phyloP scores from a whole-genome alignment of 2,797 vertebrate genomes.

The Alca torda region DNA sequence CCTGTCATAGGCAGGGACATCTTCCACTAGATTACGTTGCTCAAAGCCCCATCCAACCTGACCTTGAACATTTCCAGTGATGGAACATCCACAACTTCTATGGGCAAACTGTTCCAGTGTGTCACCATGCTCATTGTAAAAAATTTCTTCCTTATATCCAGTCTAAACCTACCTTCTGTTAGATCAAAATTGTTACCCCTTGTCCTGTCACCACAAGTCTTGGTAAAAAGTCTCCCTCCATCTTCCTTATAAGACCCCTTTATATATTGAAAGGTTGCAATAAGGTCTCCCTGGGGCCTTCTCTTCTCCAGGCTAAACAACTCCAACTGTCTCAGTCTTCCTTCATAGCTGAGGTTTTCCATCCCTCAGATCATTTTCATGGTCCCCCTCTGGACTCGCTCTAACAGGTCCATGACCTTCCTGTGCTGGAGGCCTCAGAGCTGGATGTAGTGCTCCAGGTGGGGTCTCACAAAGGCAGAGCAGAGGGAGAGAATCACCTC shows the following conservation, averaged over 20 bases:
- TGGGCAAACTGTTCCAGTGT: not conserved
- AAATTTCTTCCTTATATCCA: not conserved
- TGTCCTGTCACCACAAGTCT: not conserved
- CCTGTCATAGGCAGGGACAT: not conserved
- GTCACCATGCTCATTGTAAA: not conserved
- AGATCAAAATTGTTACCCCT: not conserved
- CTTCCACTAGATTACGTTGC: not conserved
- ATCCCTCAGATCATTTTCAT: rapidly evolving
- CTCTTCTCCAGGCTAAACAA: not conserved
- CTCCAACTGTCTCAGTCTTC: not conserved
- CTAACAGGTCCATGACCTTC: not conserved
- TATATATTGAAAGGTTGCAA: not conserved
- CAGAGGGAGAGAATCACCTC: not conserved
- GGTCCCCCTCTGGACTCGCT: not conserved
- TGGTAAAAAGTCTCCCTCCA: not conserved
- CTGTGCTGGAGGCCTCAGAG: not conserved
- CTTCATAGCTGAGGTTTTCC: not conserved
- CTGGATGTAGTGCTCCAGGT: not conserved
- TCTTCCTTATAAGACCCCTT: not conserved
- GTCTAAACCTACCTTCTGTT: not conserved
- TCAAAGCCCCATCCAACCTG: not conserved
- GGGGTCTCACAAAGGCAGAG: too few species aligned
- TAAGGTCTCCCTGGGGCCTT: rapidly evolving
- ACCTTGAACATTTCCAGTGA: not conserved
- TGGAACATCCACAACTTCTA: not conserved